These are phyloP conservation scores for Melinaea marsaeus DNA, from an alignment of 2,888 invertebrate genomes.

Conservation along the genomic window DNA sequence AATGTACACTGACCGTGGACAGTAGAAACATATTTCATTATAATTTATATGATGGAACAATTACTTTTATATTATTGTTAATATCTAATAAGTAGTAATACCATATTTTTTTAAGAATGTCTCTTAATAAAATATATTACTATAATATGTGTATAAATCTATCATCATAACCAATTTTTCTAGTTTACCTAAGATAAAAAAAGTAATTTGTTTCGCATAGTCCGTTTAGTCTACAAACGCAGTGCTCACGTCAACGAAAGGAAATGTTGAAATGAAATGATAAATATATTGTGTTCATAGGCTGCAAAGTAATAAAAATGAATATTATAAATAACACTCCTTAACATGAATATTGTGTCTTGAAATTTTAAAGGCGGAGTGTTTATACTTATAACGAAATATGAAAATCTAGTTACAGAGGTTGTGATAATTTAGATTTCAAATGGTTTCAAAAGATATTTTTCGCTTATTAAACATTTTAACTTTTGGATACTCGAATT, in stretches of 20 bases:
- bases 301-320: slow-evolving; percentile 34
- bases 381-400: slow-evolving; percentile 21
- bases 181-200: no score
- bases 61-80: no score
- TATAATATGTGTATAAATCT: no score
- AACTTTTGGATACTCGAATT: slow-evolving; percentile 10
- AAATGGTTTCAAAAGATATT: slow-evolving; percentile 20
- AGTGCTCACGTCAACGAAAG: slow-evolving; percentile 22
- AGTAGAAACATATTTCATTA: background rate
- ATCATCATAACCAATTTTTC: no score
- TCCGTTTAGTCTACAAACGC: slow-evolving; percentile 47
- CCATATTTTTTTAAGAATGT: no score
- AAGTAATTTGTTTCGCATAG: slow-evolving; percentile 40
- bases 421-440: slow-evolving; percentile 22
- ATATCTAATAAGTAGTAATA: no score
- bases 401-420: slow-evolving; percentile 29
- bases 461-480: slow-evolving; percentile 23
- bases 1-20: background rate
- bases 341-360: slow-evolving; percentile 20
- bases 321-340: slow-evolving; percentile 30
- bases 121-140: no score
- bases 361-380: slow-evolving; percentile 23
- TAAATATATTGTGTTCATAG: slow-evolving; percentile 29
- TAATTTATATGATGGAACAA: slow-evolving; percentile 3
- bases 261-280: background rate